Evolutionary conservation across 2,888 invertebrate genomes (phyloP).

Genomic region (Lordiphosa fenestrarum): DNA sequence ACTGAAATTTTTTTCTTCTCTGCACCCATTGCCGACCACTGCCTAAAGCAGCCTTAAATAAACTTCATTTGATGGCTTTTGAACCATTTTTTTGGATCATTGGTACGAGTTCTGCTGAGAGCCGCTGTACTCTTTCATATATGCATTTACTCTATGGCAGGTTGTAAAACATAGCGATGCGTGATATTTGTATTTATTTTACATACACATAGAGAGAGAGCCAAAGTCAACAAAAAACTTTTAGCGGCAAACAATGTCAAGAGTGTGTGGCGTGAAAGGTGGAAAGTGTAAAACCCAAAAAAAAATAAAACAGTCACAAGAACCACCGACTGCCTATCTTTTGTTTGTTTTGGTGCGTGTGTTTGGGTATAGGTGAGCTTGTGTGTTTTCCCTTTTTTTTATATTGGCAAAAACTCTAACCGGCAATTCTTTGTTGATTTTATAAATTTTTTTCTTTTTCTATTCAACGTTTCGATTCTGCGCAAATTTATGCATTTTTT

Average conservation of each 20-base stretch:
- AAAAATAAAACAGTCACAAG: slow-evolving; percentile 47
- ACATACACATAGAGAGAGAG: slow-evolving; percentile 13
- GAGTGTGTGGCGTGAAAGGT: slow-evolving; percentile 8
- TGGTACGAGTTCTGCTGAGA: too few relatives aligned
- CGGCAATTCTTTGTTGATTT: slow-evolving; percentile 29
- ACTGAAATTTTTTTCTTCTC: too few relatives aligned
- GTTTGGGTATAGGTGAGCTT: slow-evolving; percentile 29
- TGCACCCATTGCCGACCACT: too few relatives aligned
- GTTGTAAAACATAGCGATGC: slow-evolving; percentile 57
- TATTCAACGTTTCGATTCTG: slow-evolving; percentile 6
- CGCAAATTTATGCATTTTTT: slow-evolving; percentile 29
- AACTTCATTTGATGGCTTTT: too few relatives aligned
- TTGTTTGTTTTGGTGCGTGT: slow-evolving; percentile 46
- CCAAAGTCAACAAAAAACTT: slow-evolving; percentile 27
- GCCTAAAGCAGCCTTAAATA: too few relatives aligned
- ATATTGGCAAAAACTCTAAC: slow-evolving; percentile 51
- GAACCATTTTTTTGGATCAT: too few relatives aligned
- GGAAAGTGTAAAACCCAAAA: slow-evolving; percentile 2
- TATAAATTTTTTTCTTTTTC: slow-evolving; percentile 6
- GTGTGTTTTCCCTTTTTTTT: slow-evolving; percentile 37
- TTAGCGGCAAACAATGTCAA: slow-evolving; percentile 55
- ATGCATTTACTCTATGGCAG: slow-evolving; percentile 33
- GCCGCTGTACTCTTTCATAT: too few relatives aligned
- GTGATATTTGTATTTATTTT: slow-evolving; percentile 59
- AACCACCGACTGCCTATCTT: slow-evolving; percentile 42